phyloP scores from a whole-genome alignment of 2,797 vertebrate species.

The Pangasius djambal region DNA sequence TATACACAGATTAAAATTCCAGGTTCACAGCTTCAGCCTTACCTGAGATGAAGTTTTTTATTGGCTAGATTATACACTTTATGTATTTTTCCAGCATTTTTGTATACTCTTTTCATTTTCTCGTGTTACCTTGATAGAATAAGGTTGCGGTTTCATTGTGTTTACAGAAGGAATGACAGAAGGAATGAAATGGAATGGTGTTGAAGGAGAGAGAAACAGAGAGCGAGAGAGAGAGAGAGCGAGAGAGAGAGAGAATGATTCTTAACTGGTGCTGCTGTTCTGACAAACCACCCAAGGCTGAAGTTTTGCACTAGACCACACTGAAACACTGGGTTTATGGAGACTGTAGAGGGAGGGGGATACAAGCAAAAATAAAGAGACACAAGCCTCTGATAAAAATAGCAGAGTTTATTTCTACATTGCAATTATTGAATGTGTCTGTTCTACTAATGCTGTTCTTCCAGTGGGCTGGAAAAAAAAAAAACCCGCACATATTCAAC shows the following conservation, averaged over 20 bases:
- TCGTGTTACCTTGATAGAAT: neutral
- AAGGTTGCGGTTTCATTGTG: neutral
- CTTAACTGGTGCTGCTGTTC: slow-evolving; percentile 53
- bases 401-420: slow-evolving; percentile 59
- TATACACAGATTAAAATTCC: neutral
- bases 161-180: neutral
- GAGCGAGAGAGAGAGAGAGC: neutral
- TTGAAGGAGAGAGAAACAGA: neutral
- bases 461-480: slow-evolving; percentile 36
- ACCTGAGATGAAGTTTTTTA: neutral
- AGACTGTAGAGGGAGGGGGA: slow-evolving; percentile 33
- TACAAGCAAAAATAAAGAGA: slow-evolving; percentile 44
- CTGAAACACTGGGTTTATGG: slow-evolving; percentile 58
- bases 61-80: neutral
- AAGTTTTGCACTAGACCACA: slow-evolving; percentile 65
- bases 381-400: slow-evolving; percentile 57
- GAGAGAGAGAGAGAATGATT: slow-evolving; percentile 18
- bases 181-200: neutral
- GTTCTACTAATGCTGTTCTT: slow-evolving; percentile 42
- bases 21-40: neutral
- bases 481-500: slow-evolving; percentile 43
- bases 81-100: neutral
- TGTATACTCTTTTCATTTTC: neutral
- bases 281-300: slow-evolving; percentile 55
- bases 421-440: slow-evolving; percentile 49